Base-by-base conservation (phyloP, 2,888 invertebrate genomes). In the Tridacna gigas region DNA sequence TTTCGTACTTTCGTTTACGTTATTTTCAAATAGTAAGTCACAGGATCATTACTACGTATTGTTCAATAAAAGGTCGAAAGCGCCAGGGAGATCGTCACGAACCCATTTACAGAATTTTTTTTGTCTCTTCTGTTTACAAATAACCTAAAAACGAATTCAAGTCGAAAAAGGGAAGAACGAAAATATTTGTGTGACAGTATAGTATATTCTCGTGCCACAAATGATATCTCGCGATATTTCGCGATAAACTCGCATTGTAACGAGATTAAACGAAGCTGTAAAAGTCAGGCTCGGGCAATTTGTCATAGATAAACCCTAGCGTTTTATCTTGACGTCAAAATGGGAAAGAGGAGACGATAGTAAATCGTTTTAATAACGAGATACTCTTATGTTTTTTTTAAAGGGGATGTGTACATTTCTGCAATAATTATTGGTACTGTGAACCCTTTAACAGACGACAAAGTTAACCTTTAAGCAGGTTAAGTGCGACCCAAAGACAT, bases 161-260 rank as follows among this genome's bases (percentile, higher is more conserved):
- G 37, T 37, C 37, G 7, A 37, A 20, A 56, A 20, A 9, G 56
- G 9, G 56, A 5, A 15, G n/a, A 37, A 67, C 5, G 45, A 67
- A 67, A 67, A 75, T 75, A 75, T 3, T 63, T 63, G 25, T 73
- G 80, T 82, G 82, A 83, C 86, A 82, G 66, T 74, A 81, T 86
- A 83, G 79, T 86, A 86, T 86, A 81, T 86, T 82, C 83, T 77
- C 86, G 86, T 86, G 86, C 73, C 86, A 86, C 45, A 71, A 73
- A 77, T 51, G 86, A 81, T 79, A 83, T 83, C 79, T 79, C 83
- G 81, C 74, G 86, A 81, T 79, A 83, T 79, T 78, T 74, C 79
- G 81, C 75, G 86, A 86, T 86, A 86, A 86, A 81, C 86, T 79
- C 81, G 66, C 63, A 65, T 74, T 66, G 79, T 75, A 71, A 67